Base-by-base conservation (phyloP, 2,797 vertebrate species). In the Myiotriccus ornatus region DNA sequence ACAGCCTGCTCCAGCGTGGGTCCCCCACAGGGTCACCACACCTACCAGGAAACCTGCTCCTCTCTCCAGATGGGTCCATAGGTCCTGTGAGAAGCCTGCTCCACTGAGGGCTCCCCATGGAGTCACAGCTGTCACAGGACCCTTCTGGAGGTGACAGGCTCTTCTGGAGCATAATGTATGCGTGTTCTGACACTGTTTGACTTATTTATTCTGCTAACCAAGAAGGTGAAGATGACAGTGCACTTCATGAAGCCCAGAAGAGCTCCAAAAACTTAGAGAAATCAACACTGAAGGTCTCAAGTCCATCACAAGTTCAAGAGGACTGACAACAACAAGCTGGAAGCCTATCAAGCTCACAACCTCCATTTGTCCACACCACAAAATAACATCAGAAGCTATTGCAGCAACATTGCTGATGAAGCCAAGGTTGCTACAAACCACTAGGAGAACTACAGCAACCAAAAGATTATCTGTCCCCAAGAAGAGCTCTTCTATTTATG, bases 101-200 rank as follows among this genome's bases (percentile, higher is more conserved):
- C 25, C 37, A 32, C 8, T 32, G 21, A 6, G 18, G 39, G 13
- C 12, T 17, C 35, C 39, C 46, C 52, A 53, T 4, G 34, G 18
- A 71, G 22, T 35, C n/a, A 57, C 12, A 52, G 37, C 0, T 50
- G 23, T 57, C 50, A 39, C 30, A 14, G 34, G 12, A 77, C 34
- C 15, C 37, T 23, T 44, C 43, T 2, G 4, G 63, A 62, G 18
- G 35, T 0, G 0, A 69, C 2, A 1, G 34, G 21, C 3, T 63
- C 34, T 68, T 41, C 49, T 4, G 3, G 13, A 84, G 27, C 1
- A 0, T 6, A 7, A 63, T 0, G 78, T 32, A 87, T 35, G 25
- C 21, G 44, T 4, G 7, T 18, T 55, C 43, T 49, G 15, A 10
- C 43, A 69, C 12, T 78, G 53, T 28, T 81, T 90, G 24, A 84